Conservation (phyloP, 2,888 invertebrate species). For the Trichogramma evanescens region DNA sequence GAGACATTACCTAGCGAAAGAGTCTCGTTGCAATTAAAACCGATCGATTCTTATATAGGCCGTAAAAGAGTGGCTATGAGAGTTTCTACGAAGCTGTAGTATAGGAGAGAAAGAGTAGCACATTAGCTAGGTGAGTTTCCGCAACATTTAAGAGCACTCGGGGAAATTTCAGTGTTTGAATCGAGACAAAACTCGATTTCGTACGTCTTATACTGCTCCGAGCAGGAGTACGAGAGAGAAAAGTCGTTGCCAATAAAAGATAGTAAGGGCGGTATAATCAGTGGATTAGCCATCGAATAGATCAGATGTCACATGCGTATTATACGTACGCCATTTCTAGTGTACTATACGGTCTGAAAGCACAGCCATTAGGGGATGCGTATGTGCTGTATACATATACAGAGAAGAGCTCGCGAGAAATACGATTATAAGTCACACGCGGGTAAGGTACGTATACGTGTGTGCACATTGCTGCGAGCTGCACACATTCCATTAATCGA, state of each 20-base stretch:
- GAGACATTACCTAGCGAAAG: too few relatives aligned
- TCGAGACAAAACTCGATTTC: slow-evolving; percentile 2
- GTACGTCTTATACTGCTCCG: slow-evolving; percentile 3
- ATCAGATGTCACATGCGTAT: slow-evolving; percentile 32
- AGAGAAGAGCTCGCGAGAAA: slow-evolving; percentile 35
- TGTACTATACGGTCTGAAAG: slow-evolving; percentile 23
- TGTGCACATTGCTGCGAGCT: background rate
- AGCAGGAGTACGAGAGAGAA: slow-evolving; percentile 18
- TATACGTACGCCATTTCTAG: background rate
- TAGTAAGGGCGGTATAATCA: slow-evolving; percentile 45
- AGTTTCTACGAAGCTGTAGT: too few relatives aligned
- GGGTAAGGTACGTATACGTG: slow-evolving; percentile 29
- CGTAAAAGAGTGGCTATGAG: too few relatives aligned
- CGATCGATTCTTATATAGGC: too few relatives aligned
- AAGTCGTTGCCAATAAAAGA: slow-evolving; percentile 43
- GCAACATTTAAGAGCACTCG: slow-evolving; percentile 19
- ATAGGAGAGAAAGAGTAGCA: too few relatives aligned
- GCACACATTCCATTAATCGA: slow-evolving; percentile 38
- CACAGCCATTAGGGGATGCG: slow-evolving; percentile 44
- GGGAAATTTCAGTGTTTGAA: slow-evolving; percentile 8
- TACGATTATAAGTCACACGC: slow-evolving; percentile 47
- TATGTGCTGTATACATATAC: slow-evolving; percentile 22
- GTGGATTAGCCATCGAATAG: slow-evolving; percentile 46
- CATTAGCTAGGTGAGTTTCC: slow-evolving; percentile 10
- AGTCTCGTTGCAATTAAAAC: too few relatives aligned